Conservation (phyloP, 1,140 invertebrate species). For the Lasioglossum baleicum region DNA sequence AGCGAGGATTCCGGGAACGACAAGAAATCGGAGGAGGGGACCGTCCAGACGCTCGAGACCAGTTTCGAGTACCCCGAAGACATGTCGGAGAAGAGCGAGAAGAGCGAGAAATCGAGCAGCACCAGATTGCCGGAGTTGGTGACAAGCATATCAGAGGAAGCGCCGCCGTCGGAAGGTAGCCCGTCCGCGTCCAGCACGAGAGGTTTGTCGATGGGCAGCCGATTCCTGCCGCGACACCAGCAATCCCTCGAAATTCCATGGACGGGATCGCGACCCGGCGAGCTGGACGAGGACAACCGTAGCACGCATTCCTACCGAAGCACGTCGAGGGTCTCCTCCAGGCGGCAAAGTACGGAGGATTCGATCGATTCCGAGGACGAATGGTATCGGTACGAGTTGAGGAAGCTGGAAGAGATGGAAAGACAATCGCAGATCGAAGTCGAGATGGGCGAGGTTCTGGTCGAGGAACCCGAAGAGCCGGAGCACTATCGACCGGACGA, state of each 20-base stretch:
- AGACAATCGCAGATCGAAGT: slow-evolving; percentile 85
- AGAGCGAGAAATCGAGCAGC: slow-evolving; percentile 70
- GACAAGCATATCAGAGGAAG: slow-evolving; percentile 77
- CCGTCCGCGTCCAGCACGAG: slow-evolving; percentile 83
- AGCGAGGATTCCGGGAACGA: slow-evolving; percentile 80
- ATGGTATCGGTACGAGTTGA: slow-evolving; percentile 94
- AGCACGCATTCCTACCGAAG: slow-evolving; percentile 93
- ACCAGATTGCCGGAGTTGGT: slow-evolving; percentile 76
- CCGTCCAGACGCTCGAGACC: slow-evolving; percentile 63
- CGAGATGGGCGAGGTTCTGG: slow-evolving; percentile 82
- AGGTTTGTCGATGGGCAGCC: slow-evolving; percentile 74
- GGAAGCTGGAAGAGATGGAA: slow-evolving; percentile 93
- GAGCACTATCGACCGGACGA: slow-evolving; percentile 84
- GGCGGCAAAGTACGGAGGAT: slow-evolving; percentile 94
- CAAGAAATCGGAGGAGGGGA: slow-evolving; percentile 68
- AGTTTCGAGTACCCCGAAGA: slow-evolving; percentile 73
- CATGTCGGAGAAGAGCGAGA: slow-evolving; percentile 70
- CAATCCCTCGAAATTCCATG: slow-evolving; percentile 90
- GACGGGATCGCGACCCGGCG: slow-evolving; percentile 80
- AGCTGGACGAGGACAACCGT: slow-evolving; percentile 90
- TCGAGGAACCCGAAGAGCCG: slow-evolving; percentile 82
- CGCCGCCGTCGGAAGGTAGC: slow-evolving; percentile 82
- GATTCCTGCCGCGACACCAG: slow-evolving; percentile 85
- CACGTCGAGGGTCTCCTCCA: slow-evolving; percentile 91
- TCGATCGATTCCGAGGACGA: slow-evolving; percentile 96